Conservation (phyloP, 2,113 vertebrate genomes). For the Puntigrus tetrazona region DNA sequence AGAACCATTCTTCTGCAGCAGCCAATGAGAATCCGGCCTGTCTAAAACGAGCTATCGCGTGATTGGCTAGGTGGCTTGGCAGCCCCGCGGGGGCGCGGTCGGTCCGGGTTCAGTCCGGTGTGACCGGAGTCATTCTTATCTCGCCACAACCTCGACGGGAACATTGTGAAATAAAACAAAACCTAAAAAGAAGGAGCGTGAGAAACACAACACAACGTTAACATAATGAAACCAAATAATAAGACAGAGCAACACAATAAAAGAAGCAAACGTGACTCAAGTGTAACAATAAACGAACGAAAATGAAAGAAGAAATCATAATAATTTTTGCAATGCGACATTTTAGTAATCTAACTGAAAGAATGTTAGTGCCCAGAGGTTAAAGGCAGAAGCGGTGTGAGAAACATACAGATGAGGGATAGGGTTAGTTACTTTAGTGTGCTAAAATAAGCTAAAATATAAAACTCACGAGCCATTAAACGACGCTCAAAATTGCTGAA, state of each 20-base stretch:
- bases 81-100: constrained; percentile 26
- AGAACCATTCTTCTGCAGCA: constrained; percentile 11
- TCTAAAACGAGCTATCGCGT: background rate
- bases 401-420: background rate
- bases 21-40: constrained; percentile 11
- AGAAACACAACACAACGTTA: constrained; percentile 27
- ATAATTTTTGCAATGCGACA: background rate
- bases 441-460: too few relatives aligned
- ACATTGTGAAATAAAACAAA: constrained; percentile 61
- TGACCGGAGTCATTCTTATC: constrained; percentile 43
- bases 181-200: constrained; percentile 46
- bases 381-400: background rate
- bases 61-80: constrained; percentile 38
- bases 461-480: too few relatives aligned
- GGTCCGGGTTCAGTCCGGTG: constrained; percentile 42
- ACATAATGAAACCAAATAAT: constrained; percentile 6
- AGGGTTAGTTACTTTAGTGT: constrained; percentile 8
- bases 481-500: too few relatives aligned
- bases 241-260: background rate
- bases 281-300: constrained; percentile 8
- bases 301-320: background rate
- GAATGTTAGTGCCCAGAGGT: background rate
- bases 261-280: background rate
- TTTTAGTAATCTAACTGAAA: background rate
- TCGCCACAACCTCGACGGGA: constrained; percentile 49